Evolutionary conservation across 2,797 vertebrate genomes (phyloP), one percentile per base, ranked within the genome.

Genomic region (Helicolenus hilgendorfi): DNA sequence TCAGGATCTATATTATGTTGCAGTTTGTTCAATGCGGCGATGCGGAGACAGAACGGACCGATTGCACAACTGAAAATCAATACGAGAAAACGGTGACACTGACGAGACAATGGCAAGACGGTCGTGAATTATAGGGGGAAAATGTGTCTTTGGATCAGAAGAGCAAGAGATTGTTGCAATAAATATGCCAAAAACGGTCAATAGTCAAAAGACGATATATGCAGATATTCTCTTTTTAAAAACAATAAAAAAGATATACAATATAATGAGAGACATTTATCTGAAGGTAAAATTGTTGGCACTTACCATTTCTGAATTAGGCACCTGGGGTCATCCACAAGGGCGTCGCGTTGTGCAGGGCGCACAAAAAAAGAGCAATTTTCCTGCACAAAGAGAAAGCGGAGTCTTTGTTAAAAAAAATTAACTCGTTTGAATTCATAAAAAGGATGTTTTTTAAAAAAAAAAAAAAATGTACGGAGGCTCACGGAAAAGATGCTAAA

Each of bases 261-360:
- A 29, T 5, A 55, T 1, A 72, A 87, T 35, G 49, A 77, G 14
- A 72, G 27, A 26, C 18, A 49, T 89, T 74, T 87, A 27, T 58
- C 49, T 55, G 45, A 81, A n/a, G 73, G 38, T 26, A 71, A 92
- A 93, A 95, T 94, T 80, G 69, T 83, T 88, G 78, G 65, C 93
- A 97, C 97, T 97, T 90, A 97, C 97, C 96, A 56, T 75, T 55
- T 86, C 58, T 91, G 78, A 90, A 92, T 90, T 38, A 64, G 92
- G 81, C 94, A 91, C 81, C 91, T 86, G 87, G 92, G 94, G 90
- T 96, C 92, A 91, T 95, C 93, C 91, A 79, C 85, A 68, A 85
- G 73, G 85, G 70, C 81, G 93, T 87, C 31, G 5, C 13, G 13
- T 79, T 92, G 86, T 92, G 93, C 79, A 36, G 41, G 24, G 27